Percentiles rank a stretch among this genome's conserved stretches.
Evolutionary conservation across 2,888 invertebrate genomes (phyloP).

Genomic region (Meloe dianella): DNA sequence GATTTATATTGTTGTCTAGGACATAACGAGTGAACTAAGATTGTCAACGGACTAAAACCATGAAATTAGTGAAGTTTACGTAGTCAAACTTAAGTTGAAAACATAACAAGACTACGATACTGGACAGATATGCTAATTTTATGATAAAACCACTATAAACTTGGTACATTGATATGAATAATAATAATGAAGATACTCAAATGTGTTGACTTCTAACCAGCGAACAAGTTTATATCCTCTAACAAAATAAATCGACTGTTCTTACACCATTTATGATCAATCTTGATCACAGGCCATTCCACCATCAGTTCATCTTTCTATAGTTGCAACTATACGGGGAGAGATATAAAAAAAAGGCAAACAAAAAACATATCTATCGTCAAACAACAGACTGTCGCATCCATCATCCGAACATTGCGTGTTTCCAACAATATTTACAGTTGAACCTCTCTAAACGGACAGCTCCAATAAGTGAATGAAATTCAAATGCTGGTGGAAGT

Average conservation of each 20-base stretch:
- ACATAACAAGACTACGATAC: not conserved
- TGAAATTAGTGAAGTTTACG: constrained; percentile 8
- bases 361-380: constrained; percentile 42
- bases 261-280: constrained; percentile 30
- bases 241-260: not conserved
- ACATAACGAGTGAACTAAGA: constrained; percentile 5
- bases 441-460: too few species aligned
- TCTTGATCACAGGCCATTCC: constrained; percentile 41
- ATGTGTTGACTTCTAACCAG: not conserved
- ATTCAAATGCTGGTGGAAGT: too few species aligned
- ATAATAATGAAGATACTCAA: not conserved
- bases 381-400: constrained; percentile 41
- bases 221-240: not conserved
- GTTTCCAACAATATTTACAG: constrained; percentile 20
- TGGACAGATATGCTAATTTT: constrained; percentile 11
- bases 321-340: constrained; percentile 29
- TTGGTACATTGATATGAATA: constrained; percentile 11
- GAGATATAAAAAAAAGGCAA: constrained; percentile 5
- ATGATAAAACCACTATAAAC: constrained; percentile 6
- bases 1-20: not conserved
- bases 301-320: constrained; percentile 33
- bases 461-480: too few species aligned
- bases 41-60: not conserved
- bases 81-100: not conserved
- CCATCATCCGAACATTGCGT: constrained; percentile 47